A percentile compares a stretch with the other conserved stretches of the same genome.
phyloP scores from a whole-genome alignment of 2,888 invertebrate genomes.

The Caenorhabditis macrosperma region DNA sequence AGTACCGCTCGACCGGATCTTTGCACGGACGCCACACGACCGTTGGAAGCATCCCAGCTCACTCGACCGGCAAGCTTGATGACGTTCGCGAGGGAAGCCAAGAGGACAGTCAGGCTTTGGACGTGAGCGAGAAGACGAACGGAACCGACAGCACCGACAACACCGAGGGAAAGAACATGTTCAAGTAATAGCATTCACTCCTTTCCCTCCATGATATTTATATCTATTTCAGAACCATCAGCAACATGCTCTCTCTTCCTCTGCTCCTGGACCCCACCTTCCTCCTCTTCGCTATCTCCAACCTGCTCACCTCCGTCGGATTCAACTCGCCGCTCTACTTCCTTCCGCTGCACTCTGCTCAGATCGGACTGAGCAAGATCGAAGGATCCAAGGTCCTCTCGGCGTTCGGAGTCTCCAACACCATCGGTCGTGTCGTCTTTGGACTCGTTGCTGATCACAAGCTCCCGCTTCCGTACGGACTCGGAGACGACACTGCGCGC shows the following conservation, averaged over 20 bases:
- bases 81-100: conserved; percentile 66
- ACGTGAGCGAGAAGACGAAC: conserved; percentile 54
- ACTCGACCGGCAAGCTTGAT: conserved; percentile 59
- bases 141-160: conserved; percentile 60
- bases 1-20: conserved; percentile 69
- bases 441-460: conserved; percentile 84
- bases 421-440: conserved; percentile 90
- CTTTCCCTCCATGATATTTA: not conserved
- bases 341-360: conserved; percentile 71
- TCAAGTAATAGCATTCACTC: conserved; percentile 41
- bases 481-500: conserved; percentile 86
- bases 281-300: conserved; percentile 91
- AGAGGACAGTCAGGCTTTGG: conserved; percentile 56
- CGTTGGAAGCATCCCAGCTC: conserved; percentile 56
- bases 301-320: conserved; percentile 94
- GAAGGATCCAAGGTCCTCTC: conserved; percentile 72
- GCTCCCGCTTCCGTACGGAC: conserved; percentile 83
- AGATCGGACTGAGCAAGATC: conserved; percentile 52
- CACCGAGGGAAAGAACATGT: conserved; percentile 65
- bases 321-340: conserved; percentile 95
- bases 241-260: conserved; percentile 88
- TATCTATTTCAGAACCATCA: conserved; percentile 71
- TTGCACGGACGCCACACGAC: conserved; percentile 60
- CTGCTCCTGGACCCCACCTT: conserved; percentile 91
- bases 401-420: conserved; percentile 85